Base-by-base conservation (phyloP, 2,113 vertebrate genomes). In the Dipodomys spectabilis region DNA sequence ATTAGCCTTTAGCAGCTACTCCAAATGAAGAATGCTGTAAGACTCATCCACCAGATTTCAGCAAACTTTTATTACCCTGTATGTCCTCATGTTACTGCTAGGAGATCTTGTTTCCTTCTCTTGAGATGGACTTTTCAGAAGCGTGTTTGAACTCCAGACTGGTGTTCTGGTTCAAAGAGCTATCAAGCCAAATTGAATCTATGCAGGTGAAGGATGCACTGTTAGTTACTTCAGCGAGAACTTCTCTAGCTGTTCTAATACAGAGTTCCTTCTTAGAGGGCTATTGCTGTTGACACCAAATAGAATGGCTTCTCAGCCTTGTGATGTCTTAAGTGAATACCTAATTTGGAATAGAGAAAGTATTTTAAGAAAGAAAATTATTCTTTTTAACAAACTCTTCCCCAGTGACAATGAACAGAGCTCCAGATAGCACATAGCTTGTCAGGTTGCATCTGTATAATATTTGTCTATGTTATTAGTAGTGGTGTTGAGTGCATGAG, bases 271-370 rank as follows among this genome's bases (percentile, higher is more conserved):
- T 96, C 20, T 87, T 83, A 91, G 18, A 95, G 96, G 30, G 7
- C 97, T 93, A 20, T 92, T 65, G 83, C 86, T 80, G 27, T 5
- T 67, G 93, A 95, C 91, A 93, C 94, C 96, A 90, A 95, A 95
- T 97, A 91, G 89, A 88, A 93, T 77, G 93, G 77, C 7, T 4
- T 93, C 68, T 90, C 87, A 96, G 82, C 95, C 93, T 95, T 90
- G 95, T 53, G 94, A 30, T 86, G 91, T 91, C 88, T 25, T 96
- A 95, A 96, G 78, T 94, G 89, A 95, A 96, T 98, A 86, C 94
- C 95, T 96, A 82, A 95, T 95, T 90, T 97, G 94, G 92, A 95
- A 92, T 27, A 79, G 79, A 97, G 77, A 95, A 95, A 91, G 74
- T 94, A 49, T 95, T 96, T 97, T 96, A 93, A 95, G 95, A 25